Base-by-base conservation (phyloP, 2,113 vertebrate genomes). In the Nansenia antarctica region DNA sequence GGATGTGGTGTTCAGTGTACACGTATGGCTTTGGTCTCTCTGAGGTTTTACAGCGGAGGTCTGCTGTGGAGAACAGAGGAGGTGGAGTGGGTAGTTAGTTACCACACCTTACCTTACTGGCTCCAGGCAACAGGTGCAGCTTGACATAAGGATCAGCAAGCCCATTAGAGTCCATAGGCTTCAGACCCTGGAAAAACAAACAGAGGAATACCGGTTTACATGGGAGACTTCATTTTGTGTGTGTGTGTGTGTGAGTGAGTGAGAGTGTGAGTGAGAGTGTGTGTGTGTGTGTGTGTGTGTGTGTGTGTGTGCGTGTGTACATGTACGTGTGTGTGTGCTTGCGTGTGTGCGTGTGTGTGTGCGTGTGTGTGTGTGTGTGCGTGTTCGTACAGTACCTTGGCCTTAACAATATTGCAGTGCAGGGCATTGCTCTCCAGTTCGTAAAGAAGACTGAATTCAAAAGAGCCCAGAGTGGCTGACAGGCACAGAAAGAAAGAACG, bases 41-140 rank as follows among this genome's bases (percentile, higher is more conserved):
- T n/a, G n/a, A n/a, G n/a, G n/a, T n/a, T n/a, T n/a, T n/a, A n/a
- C n/a, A n/a, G n/a, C n/a, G n/a, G n/a, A n/a, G n/a, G n/a, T n/a
- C n/a, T n/a, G n/a, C n/a, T n/a, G n/a, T n/a, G 45, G n/a, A 49
- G 7, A 49, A 15, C 8, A 5, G 9, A 34, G 8, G 34, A 34
- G 29, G 15, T 5, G 1, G 11, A 49, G 26, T 55, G n/a, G n/a
- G n/a, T n/a, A n/a, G n/a, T n/a, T n/a, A n/a, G n/a, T n/a, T n/a
- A n/a, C n/a, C n/a, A n/a, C n/a, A n/a, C n/a, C n/a, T n/a, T 92
- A 99, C 97, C 95, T 98, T 99, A 89, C 96, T 98, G 75, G 97
- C 96, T 58, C 97, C 97, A 0, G 97, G 97, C 77, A 99, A 84
- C 82, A 99, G 94, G 78, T 98, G 96, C 55, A 99, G 91, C 69